Evolutionary conservation across 2,113 vertebrate genomes (phyloP).

Genomic region (Bos javanicus): DNA sequence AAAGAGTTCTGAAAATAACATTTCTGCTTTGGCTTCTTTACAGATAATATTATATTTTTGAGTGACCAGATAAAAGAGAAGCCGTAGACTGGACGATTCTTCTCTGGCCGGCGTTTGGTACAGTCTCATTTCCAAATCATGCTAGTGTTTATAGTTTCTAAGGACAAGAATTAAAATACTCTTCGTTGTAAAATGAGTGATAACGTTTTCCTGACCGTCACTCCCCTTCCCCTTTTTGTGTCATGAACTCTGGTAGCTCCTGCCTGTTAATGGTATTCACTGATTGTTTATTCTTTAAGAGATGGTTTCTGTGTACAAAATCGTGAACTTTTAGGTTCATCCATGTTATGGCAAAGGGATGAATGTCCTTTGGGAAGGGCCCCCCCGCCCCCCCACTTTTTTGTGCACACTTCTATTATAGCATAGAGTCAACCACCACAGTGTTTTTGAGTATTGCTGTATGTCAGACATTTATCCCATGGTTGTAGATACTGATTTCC

Average conservation of each 20-base stretch:
- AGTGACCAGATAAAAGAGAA: constrained; percentile 87
- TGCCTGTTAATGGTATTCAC: background rate
- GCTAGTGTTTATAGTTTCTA: constrained; percentile 70
- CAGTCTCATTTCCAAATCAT: constrained; percentile 71
- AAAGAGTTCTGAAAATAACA: constrained; percentile 25
- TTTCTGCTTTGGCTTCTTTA: constrained; percentile 67
- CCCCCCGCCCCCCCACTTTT: rapidly evolving
- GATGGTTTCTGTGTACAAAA: background rate
- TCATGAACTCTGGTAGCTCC: background rate
- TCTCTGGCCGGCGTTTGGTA: constrained; percentile 64
- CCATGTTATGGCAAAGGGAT: background rate
- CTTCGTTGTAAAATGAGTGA: constrained; percentile 64
- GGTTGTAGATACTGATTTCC: background rate
- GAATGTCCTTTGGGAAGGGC: background rate
- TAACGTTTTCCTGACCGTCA: background rate
- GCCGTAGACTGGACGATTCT: constrained; percentile 74
- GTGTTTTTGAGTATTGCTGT: background rate
- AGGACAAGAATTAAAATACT: constrained; percentile 74
- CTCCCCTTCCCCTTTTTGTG: background rate
- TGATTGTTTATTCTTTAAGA: background rate
- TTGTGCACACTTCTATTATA: background rate
- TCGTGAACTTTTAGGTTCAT: background rate
- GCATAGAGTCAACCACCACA: background rate
- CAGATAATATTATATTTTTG: constrained; percentile 98
- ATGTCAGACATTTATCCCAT: background rate